These are phyloP conservation scores for Hypomecis atomaria DNA, from an alignment of 2,888 invertebrate genomes.

Conservation along the genomic window DNA sequence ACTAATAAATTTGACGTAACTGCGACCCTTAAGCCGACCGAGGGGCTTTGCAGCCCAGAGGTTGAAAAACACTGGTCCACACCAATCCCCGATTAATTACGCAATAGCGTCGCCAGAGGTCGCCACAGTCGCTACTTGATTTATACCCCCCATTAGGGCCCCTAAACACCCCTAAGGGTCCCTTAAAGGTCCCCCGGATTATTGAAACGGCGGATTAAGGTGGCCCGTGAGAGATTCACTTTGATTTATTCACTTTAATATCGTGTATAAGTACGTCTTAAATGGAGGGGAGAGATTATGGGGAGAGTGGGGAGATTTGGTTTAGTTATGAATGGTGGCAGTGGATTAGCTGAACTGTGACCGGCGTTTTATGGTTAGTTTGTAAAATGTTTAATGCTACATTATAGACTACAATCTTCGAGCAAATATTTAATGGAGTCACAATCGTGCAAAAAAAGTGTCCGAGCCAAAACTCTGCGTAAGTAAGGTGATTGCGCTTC, in stretches of 20 bases:
- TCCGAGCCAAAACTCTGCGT: too few relatives aligned
- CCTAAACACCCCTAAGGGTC: conserved; percentile 23
- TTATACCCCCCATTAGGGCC: conserved; percentile 36
- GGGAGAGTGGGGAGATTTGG: conserved; percentile 4
- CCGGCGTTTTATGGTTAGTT: not conserved
- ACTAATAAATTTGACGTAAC: too few relatives aligned
- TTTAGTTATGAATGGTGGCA: conserved; percentile 5
- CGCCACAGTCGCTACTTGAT: conserved; percentile 31
- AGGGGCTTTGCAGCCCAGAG: too few relatives aligned
- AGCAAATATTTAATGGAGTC: too few relatives aligned
- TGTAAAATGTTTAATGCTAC: too few relatives aligned
- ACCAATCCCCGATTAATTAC: conserved; percentile 26
- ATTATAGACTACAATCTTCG: too few relatives aligned
- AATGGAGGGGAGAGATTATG: conserved; percentile 26
- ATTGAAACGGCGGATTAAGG: conserved; percentile 47
- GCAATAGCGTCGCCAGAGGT: conserved; percentile 23
- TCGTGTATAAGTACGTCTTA: conserved; percentile 41
- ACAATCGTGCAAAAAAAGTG: too few relatives aligned
- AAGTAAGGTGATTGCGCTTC: too few relatives aligned
- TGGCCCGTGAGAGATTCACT: conserved; percentile 39
- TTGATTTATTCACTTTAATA: conserved; percentile 46
- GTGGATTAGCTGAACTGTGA: not conserved
- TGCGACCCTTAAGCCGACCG: too few relatives aligned
- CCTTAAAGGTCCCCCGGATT: conserved; percentile 38
- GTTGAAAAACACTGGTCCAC: too few relatives aligned